A percentile compares a stretch with the other conserved stretches of the same genome.
phyloP scores from a whole-genome alignment of 2,888 invertebrate species.

The Tipula vernalis region DNA sequence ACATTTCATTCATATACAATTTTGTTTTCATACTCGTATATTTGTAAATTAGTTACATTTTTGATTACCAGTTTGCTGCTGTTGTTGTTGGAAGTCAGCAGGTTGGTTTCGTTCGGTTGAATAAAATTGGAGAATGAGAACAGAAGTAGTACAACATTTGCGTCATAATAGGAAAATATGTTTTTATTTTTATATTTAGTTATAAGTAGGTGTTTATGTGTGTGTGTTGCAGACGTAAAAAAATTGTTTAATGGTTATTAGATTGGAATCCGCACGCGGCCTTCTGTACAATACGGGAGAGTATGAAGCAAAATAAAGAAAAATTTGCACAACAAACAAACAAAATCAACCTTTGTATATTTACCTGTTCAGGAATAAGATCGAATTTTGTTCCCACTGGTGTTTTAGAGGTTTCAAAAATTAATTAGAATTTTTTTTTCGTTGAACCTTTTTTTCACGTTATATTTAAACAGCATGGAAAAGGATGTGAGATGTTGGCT shows the following conservation, averaged over 20 bases:
- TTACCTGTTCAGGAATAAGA: no score
- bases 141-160: background rate
- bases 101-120: background rate
- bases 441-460: no score
- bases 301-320: no score
- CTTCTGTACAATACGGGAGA: no score
- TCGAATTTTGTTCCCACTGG: no score
- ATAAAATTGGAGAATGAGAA: background rate
- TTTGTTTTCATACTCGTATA: background rate
- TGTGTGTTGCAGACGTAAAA: background rate
- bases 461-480: no score
- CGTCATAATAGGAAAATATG: background rate
- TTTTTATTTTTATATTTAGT: background rate
- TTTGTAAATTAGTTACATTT: background rate
- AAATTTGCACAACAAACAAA: no score
- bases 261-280: background rate
- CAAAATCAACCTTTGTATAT: no score
- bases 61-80: background rate
- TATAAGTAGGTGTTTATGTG: background rate
- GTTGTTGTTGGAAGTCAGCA: background rate
- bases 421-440: no score
- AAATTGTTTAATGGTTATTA: no score
- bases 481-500: no score
- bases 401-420: no score
- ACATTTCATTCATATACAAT: background rate